These are phyloP conservation scores for Nesidiocoris tenuis DNA, from an alignment of 2,888 invertebrate species.

Conservation along the genomic window DNA sequence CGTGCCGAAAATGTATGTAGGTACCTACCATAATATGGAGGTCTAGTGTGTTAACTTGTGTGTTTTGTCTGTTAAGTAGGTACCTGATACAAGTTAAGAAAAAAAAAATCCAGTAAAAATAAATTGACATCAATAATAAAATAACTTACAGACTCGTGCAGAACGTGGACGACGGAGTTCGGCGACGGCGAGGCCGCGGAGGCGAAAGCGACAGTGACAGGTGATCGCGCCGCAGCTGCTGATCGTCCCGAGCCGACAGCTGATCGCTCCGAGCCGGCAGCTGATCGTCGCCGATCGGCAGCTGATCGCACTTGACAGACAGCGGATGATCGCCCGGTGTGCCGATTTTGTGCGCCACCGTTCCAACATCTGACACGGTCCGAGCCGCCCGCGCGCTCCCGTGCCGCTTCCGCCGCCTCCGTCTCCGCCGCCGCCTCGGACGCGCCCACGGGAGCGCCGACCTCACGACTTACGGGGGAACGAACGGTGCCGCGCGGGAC, in stretches of 20 bases:
- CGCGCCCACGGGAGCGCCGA: not conserved
- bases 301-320: no score
- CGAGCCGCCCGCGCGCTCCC: not conserved
- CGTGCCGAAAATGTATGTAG: no score
- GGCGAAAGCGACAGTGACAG: conserved; percentile 52
- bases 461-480: no score
- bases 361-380: conserved; percentile 23
- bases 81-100: no score
- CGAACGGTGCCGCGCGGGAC: no score
- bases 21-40: no score
- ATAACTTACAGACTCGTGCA: conserved; percentile 53
- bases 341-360: conserved; percentile 30
- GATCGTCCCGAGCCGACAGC: conserved; percentile 1
- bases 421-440: not conserved
- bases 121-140: no score
- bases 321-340: conserved; percentile 3
- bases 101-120: no score
- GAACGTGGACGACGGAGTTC: conserved; percentile 52
- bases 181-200: conserved; percentile 51
- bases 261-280: not conserved
- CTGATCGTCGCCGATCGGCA: not conserved
- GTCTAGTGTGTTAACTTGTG: no score
- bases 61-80: no score
- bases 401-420: not conserved
- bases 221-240: conserved; percentile 1